Percentiles rank a stretch among this genome's conserved stretches.
These are phyloP conservation scores for Fopius arisanus DNA, from an alignment of 1,140 invertebrate genomes.

Conservation along the genomic window DNA sequence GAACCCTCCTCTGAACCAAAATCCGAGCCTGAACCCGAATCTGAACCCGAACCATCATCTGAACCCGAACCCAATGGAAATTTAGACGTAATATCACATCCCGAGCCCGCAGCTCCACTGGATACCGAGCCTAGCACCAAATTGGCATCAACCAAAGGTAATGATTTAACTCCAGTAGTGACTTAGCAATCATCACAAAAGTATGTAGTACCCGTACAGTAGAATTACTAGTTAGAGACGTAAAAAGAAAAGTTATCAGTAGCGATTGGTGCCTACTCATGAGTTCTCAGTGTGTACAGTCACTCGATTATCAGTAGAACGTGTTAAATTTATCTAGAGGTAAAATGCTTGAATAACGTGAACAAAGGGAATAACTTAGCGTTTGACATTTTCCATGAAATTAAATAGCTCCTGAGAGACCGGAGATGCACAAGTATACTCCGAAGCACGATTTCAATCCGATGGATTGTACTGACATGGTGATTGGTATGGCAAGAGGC, in stretches of 20 bases:
- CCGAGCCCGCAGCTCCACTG: slow-evolving; percentile 53
- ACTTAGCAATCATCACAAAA: slow-evolving; percentile 21
- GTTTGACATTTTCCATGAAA: neutral
- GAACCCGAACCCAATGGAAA: slow-evolving; percentile 61
- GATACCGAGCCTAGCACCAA: slow-evolving; percentile 38
- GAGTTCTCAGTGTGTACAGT: neutral
- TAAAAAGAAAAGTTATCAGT: slow-evolving; percentile 1
- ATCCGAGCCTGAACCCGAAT: slow-evolving; percentile 56
- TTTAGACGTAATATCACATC: slow-evolving; percentile 51
- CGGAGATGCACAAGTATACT: slow-evolving; percentile 68
- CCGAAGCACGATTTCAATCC: slow-evolving; percentile 85
- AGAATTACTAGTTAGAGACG: neutral
- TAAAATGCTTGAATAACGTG: neutral
- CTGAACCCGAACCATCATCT: slow-evolving; percentile 58
- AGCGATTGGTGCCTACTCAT: neutral
- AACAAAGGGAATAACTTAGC: neutral
- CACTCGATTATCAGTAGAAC: slow-evolving; percentile 4
- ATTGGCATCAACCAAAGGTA: slow-evolving; percentile 52
- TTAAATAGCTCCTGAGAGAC: slow-evolving; percentile 49
- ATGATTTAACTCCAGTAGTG: slow-evolving; percentile 30
- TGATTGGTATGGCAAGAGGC: slow-evolving; percentile 86
- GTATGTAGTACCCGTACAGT: slow-evolving; percentile 4
- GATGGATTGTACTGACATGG: slow-evolving; percentile 96
- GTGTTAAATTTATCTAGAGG: neutral
- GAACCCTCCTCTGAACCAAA: slow-evolving; percentile 53